Percentiles rank a stretch among this genome's conserved stretches.
Conservation (phyloP, 2,888 invertebrate genomes). For the Oscheius sp. region DNA sequence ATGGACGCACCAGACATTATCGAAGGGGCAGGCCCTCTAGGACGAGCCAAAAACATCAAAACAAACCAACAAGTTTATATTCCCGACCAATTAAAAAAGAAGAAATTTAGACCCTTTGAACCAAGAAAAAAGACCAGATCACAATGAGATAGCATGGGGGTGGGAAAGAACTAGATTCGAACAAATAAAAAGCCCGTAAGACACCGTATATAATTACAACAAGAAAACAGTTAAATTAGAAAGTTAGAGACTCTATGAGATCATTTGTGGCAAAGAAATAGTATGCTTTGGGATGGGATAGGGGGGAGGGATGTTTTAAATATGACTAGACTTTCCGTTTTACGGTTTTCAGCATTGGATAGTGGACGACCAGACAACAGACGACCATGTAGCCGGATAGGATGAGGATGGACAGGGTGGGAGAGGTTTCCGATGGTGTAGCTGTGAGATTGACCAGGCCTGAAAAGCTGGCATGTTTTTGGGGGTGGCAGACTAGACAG, state of each 20-base stretch:
- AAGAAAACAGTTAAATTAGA: too few species aligned
- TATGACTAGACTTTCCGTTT: slow-evolving; percentile 29
- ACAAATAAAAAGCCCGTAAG: slow-evolving; percentile 5
- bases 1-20: too few species aligned
- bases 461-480: background rate
- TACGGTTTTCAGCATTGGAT: slow-evolving; percentile 3
- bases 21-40: too few species aligned
- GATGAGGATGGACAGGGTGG: slow-evolving; percentile 10
- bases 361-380: slow-evolving; percentile 28
- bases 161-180: slow-evolving; percentile 15
- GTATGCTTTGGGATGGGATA: background rate
- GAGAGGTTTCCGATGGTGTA: background rate
- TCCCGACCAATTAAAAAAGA: background rate
- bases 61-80: slow-evolving; percentile 5
- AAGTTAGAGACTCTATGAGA: slow-evolving; percentile 2
- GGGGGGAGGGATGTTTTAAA: background rate
- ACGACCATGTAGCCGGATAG: slow-evolving; percentile 12
- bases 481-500: too few species aligned
- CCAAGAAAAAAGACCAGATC: slow-evolving; percentile 15
- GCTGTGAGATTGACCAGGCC: slow-evolving; percentile 31
- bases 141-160: background rate
- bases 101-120: background rate
- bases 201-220: too few species aligned
- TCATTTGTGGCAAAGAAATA: slow-evolving; percentile 10
- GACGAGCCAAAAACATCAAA: background rate